A percentile compares a stretch with the other conserved stretches of the same genome.
phyloP scores from a whole-genome alignment of 2,113 vertebrate genomes.

The Boulengerochromis microlepis region DNA sequence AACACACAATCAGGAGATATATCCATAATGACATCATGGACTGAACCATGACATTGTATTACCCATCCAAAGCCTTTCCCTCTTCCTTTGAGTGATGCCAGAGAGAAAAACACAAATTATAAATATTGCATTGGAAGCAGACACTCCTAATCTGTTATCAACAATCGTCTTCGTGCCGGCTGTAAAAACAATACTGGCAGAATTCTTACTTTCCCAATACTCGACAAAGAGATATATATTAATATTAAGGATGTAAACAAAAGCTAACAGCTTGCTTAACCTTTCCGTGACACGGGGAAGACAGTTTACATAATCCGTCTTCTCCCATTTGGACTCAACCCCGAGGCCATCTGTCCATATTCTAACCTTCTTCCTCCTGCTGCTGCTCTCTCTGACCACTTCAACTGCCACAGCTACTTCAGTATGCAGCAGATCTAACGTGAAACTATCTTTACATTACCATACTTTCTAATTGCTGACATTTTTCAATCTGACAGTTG shows the following conservation, averaged over 20 bases:
- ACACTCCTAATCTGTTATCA: neutral
- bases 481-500: slow-evolving; percentile 51
- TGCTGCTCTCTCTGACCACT: slow-evolving; percentile 7
- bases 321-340: neutral
- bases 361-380: neutral
- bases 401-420: neutral
- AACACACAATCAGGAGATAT: neutral
- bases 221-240: neutral
- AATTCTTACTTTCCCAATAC: neutral
- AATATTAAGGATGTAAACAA: neutral
- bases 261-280: neutral
- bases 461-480: slow-evolving; percentile 32
- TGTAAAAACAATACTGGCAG: neutral
- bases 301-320: neutral
- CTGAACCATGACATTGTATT: neutral
- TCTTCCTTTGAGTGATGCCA: neutral
- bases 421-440: slow-evolving; percentile 10
- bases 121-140: neutral
- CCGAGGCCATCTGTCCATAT: neutral
- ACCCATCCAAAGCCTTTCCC: neutral
- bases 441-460: slow-evolving; percentile 25
- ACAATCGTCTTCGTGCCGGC: neutral
- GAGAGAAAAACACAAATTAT: neutral
- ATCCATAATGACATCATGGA: neutral
- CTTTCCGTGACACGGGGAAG: neutral